These are phyloP conservation scores for Aleiodes leptofemur DNA, from an alignment of 2,888 invertebrate species.

Conservation along the genomic window DNA sequence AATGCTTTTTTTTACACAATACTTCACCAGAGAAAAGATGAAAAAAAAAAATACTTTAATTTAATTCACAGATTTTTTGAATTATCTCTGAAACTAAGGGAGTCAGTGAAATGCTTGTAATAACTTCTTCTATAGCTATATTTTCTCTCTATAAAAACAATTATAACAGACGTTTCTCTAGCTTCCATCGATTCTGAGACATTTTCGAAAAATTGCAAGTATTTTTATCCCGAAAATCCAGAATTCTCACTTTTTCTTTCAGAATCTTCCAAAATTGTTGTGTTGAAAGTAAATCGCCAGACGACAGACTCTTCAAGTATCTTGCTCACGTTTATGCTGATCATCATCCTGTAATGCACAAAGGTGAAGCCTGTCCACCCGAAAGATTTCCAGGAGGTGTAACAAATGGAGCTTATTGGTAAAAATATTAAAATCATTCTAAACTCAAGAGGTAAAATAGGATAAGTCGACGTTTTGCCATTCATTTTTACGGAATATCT, in stretches of 20 bases:
- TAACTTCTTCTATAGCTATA: no score
- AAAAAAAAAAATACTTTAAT: slow-evolving; percentile 21
- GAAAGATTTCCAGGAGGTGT: slow-evolving; percentile 88
- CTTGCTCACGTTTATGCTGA: slow-evolving; percentile 87
- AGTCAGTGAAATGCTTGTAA: no score
- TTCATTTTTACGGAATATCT: no score
- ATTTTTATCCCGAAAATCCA: neutral
- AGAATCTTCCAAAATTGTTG: slow-evolving; percentile 81
- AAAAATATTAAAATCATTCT: slow-evolving; percentile 79
- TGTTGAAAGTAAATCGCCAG: slow-evolving; percentile 86
- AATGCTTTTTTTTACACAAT: slow-evolving; percentile 9
- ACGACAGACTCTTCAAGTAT: slow-evolving; percentile 87
- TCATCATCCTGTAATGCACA: slow-evolving; percentile 85
- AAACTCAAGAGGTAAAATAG: no score
- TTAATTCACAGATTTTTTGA: slow-evolving; percentile 1
- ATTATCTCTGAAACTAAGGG: neutral
- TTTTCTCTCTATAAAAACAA: no score
- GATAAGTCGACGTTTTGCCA: no score
- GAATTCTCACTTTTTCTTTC: slow-evolving; percentile 42
- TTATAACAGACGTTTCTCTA: no score
- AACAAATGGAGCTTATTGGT: slow-evolving; percentile 96
- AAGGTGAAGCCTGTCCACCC: slow-evolving; percentile 83
- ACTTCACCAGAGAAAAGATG: neutral
- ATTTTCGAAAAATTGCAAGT: no score
- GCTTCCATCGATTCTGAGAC: no score